Percentiles rank a stretch among this genome's conserved stretches.
Evolutionary conservation across 1,140 invertebrate species (phyloP).

Genomic region (Steinernema khuongi): DNA sequence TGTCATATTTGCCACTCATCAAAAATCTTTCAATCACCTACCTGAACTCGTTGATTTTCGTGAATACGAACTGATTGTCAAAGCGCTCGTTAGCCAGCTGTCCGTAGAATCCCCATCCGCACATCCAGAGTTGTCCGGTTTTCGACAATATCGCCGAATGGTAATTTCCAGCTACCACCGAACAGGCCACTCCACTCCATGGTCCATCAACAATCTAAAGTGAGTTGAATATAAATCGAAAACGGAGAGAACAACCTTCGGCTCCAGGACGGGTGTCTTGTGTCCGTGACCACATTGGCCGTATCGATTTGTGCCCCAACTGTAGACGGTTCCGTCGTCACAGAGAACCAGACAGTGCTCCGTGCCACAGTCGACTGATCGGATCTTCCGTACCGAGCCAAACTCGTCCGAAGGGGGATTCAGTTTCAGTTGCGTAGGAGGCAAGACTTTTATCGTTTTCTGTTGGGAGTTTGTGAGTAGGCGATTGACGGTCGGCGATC

Average conservation of each 20-base stretch:
- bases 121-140: background rate
- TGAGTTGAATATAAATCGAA: background rate
- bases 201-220: background rate
- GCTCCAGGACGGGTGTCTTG: background rate
- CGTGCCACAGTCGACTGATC: background rate
- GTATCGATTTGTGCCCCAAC: background rate
- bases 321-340: background rate
- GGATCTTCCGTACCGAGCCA: background rate
- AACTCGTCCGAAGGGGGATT: background rate
- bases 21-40: no score
- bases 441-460: background rate
- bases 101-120: slow-evolving; percentile 8
- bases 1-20: no score
- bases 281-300: background rate
- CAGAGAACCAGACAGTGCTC: background rate
- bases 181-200: background rate
- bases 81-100: background rate
- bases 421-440: background rate
- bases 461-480: background rate
- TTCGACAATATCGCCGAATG: background rate
- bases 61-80: background rate
- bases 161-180: background rate
- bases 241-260: background rate
- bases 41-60: background rate
- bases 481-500: background rate